Evolutionary conservation across 2,797 vertebrate species (phyloP).

Genomic region (Phoeniculus purpureus): DNA sequence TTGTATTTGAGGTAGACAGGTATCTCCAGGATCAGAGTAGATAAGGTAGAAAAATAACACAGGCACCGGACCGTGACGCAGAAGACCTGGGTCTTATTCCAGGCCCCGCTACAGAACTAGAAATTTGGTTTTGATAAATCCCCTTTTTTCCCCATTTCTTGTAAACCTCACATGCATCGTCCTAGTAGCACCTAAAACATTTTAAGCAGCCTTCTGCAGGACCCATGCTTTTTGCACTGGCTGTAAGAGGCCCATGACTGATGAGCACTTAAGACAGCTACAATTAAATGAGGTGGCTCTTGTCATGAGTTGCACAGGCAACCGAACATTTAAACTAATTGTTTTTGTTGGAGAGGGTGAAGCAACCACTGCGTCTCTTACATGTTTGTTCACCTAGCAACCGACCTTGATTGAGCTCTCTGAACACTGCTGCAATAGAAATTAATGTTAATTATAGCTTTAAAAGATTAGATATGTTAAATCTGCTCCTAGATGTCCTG

Average conservation of each 20-base stretch:
- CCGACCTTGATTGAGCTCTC: background rate
- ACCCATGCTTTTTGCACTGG: background rate
- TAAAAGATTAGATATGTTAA: background rate
- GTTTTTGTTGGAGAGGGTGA: background rate
- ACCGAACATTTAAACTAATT: background rate
- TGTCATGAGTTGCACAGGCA: background rate
- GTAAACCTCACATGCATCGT: background rate
- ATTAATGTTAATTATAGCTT: conserved; percentile 31
- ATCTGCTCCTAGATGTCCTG: background rate
- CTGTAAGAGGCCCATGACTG: background rate
- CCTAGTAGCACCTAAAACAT: background rate
- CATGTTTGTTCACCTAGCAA: background rate
- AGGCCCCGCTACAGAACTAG: background rate
- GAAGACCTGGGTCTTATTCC: background rate
- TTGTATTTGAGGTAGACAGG: background rate
- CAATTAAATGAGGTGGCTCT: background rate
- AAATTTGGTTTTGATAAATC: background rate
- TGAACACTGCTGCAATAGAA: background rate
- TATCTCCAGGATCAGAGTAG: background rate
- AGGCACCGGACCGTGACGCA: rapidly evolving
- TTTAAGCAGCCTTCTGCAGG: background rate
- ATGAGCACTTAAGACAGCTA: background rate
- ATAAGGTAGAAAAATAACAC: background rate
- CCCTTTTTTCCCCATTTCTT: background rate
- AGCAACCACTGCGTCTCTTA: background rate